These are phyloP conservation scores for Caradrina clavipalpis DNA, from an alignment of 2,888 invertebrate species.

Conservation along the genomic window DNA sequence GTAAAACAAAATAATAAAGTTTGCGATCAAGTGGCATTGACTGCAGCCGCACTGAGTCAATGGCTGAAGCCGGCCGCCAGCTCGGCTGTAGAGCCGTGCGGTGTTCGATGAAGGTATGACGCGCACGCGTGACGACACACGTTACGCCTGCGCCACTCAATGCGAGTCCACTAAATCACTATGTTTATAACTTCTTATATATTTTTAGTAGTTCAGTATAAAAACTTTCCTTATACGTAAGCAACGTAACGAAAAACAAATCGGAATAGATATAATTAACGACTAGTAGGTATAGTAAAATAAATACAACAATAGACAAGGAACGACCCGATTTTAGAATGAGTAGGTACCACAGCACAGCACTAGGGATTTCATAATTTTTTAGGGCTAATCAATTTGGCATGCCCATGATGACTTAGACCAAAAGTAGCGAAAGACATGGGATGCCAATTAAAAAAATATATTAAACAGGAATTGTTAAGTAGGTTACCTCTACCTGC, in stretches of 20 bases:
- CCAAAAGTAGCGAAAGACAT: constrained; percentile 23
- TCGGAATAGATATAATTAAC: background rate
- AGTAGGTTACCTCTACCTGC: constrained; percentile 49
- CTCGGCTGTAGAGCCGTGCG: constrained; percentile 49
- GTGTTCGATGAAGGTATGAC: constrained; percentile 59
- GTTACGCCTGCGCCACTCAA: constrained; percentile 48
- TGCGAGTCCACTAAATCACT: constrained; percentile 38
- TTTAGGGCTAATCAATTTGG: constrained; percentile 23
- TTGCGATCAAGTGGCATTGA: constrained; percentile 61
- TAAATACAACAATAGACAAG: background rate
- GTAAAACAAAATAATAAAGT: constrained; percentile 47
- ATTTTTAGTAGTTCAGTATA: constrained; percentile 15
- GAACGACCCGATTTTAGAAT: background rate
- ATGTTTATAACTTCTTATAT: constrained; percentile 39
- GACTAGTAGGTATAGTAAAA: background rate
- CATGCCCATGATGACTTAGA: constrained; percentile 27
- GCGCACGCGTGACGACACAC: constrained; percentile 63
- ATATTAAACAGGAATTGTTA: constrained; percentile 42
- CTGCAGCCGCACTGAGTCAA: constrained; percentile 62
- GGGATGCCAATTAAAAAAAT: constrained; percentile 31
- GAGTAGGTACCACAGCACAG: no score
- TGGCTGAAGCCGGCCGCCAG: constrained; percentile 61
- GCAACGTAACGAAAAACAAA: constrained; percentile 1
- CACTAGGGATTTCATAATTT: no score
- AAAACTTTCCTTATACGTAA: constrained; percentile 17